Evolutionary conservation across 2,113 vertebrate species (phyloP).

Genomic region (Hemichromis elongatus): DNA sequence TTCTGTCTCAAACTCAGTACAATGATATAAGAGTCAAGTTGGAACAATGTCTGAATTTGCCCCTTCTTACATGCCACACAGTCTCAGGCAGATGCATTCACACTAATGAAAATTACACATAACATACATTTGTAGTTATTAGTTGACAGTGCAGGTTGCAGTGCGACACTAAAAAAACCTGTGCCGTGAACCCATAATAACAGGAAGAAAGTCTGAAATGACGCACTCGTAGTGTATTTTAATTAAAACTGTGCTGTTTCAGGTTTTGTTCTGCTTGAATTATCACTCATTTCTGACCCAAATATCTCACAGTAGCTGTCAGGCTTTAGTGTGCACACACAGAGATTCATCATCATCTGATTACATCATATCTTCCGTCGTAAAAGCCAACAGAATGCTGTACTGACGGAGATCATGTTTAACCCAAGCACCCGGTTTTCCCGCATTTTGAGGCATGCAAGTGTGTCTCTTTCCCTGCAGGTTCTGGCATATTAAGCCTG

Average conservation of each 20-base stretch:
- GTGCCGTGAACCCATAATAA: background rate
- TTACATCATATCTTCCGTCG: background rate
- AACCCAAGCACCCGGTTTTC: background rate
- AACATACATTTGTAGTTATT: background rate
- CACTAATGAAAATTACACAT: background rate
- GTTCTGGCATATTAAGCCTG: constrained; percentile 28
- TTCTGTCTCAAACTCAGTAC: background rate
- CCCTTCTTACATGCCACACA: rapidly evolving
- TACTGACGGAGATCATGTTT: background rate
- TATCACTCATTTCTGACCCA: background rate
- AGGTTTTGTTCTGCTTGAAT: background rate
- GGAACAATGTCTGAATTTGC: background rate
- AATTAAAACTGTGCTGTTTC: background rate
- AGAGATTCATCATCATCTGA: background rate
- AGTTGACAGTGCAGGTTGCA: background rate
- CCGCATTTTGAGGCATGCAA: background rate
- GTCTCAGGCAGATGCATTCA: background rate
- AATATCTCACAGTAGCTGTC: background rate
- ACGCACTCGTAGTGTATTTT: background rate
- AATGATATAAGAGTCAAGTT: background rate
- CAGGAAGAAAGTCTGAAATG: background rate
- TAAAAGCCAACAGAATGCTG: background rate
- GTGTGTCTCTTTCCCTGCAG: constrained; percentile 8
- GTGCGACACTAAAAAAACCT: background rate
- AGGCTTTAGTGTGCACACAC: background rate